A percentile compares a stretch with the other conserved stretches of the same genome.
Conservation (phyloP, 2,888 invertebrate species). For the Andricus quercusramuli region DNA sequence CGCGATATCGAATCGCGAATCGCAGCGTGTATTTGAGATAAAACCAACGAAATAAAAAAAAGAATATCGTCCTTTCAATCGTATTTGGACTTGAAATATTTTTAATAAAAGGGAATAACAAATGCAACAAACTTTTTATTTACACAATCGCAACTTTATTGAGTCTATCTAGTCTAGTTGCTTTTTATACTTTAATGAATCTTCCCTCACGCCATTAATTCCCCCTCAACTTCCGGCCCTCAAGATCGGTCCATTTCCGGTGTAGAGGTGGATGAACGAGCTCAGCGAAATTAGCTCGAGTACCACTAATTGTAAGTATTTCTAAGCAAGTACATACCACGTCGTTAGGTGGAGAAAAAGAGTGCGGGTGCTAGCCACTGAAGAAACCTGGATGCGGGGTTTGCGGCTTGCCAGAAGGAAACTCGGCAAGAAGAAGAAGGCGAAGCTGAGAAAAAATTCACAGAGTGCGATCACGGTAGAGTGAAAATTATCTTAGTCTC, state of each 20-base stretch:
- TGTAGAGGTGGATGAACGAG: not conserved
- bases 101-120: not conserved
- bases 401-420: conserved; percentile 11
- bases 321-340: conserved; percentile 25
- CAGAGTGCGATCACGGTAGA: conserved; percentile 26
- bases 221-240: not conserved
- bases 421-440: conserved; percentile 26
- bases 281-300: conserved; percentile 27
- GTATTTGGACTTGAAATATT: not conserved
- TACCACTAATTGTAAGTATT: conserved; percentile 40
- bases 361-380: not conserved
- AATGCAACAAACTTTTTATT: not conserved
- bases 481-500: conserved; percentile 41
- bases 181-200: too few species aligned
- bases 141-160: too few species aligned
- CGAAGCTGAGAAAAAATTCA: conserved; percentile 32
- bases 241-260: conserved; percentile 16
- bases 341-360: not conserved
- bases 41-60: not conserved
- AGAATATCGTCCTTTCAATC: not conserved
- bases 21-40: not conserved
- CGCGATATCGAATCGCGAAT: conserved; percentile 20
- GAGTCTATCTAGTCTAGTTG: too few species aligned
- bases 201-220: not conserved
- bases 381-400: conserved; percentile 29